A percentile compares a stretch with the other conserved stretches of the same genome.
Evolutionary conservation across 2,888 invertebrate species (phyloP).

Genomic region (Dolomedes plantarius): DNA sequence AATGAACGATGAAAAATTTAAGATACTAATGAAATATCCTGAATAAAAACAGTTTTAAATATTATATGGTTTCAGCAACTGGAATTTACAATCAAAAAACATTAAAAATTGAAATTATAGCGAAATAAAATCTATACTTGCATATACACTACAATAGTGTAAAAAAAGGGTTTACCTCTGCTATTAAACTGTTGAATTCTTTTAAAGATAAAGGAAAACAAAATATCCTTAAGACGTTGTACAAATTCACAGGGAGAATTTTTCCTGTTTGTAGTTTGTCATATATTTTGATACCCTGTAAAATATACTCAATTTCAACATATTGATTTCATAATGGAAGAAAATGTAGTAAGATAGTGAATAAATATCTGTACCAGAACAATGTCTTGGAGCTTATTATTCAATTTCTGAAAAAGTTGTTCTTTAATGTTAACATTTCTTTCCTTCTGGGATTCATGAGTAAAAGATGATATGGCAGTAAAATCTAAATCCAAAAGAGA

Average conservation of each 20-base stretch:
- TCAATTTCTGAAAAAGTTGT: background rate
- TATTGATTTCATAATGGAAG: background rate
- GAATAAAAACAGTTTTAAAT: too few species aligned
- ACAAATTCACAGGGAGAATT: constrained; percentile 38
- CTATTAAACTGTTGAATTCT: constrained; percentile 28
- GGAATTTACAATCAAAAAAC: too few species aligned
- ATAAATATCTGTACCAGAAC: background rate
- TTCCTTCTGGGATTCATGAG: background rate
- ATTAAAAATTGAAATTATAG: too few species aligned
- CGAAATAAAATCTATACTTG: too few species aligned
- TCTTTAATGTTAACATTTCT: background rate
- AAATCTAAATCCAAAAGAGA: background rate
- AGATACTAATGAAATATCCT: too few species aligned
- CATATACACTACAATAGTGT: too few species aligned
- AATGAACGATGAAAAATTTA: too few species aligned
- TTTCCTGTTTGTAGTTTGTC: constrained; percentile 33
- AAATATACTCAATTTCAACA: background rate
- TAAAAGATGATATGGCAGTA: background rate
- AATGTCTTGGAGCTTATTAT: background rate
- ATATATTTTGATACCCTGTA: constrained; percentile 41
- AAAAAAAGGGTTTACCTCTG: constrained; percentile 25
- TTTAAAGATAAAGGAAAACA: constrained; percentile 30
- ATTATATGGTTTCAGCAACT: too few species aligned
- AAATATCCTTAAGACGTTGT: constrained; percentile 50
- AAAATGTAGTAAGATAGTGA: background rate